A percentile compares a stretch with the other conserved stretches of the same genome.
phyloP scores from a whole-genome alignment of 1,140 invertebrate species.

The Coboldia fuscipes region DNA sequence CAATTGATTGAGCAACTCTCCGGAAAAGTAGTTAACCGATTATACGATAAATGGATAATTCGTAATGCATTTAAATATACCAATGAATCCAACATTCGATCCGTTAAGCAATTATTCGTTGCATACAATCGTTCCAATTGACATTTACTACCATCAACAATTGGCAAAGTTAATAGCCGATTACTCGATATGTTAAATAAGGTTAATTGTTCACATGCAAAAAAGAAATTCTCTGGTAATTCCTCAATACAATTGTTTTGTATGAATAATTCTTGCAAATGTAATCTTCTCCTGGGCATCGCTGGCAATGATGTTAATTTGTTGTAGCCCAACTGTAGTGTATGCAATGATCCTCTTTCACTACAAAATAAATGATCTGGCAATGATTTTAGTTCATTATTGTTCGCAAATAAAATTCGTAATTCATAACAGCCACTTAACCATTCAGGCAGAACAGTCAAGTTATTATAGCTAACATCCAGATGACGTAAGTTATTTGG shows the following conservation, averaged over 20 bases:
- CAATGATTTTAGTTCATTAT: conserved; percentile 43
- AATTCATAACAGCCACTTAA: conserved; percentile 49
- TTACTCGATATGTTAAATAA: conserved; percentile 62
- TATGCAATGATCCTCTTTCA: conserved; percentile 42
- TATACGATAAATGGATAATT: conserved; percentile 56
- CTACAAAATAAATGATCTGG: conserved; percentile 50
- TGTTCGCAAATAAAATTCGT: conserved; percentile 45
- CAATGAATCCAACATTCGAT: conserved; percentile 43
- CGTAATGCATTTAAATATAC: conserved; percentile 39
- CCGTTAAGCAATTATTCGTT: conserved; percentile 54
- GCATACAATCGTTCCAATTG: conserved; percentile 47
- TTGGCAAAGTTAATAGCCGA: conserved; percentile 39
- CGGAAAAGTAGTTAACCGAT: conserved; percentile 46
- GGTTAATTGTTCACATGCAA: conserved; percentile 41
- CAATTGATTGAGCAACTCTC: conserved; percentile 52
- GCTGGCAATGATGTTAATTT: conserved; percentile 44
- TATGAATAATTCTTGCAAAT: conserved; percentile 45
- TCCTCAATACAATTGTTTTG: conserved; percentile 54
- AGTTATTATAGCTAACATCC: conserved; percentile 55
- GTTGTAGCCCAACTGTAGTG: conserved; percentile 53
- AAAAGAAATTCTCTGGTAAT: conserved; percentile 53
- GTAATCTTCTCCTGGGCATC: conserved; percentile 36
- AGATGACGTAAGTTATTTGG: conserved; percentile 47
- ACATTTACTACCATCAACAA: conserved; percentile 30
- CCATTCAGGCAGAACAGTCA: conserved; percentile 55